These are phyloP conservation scores for Eulemur rubriventer DNA, from an alignment of 2,797 vertebrate genomes.

Conservation along the genomic window DNA sequence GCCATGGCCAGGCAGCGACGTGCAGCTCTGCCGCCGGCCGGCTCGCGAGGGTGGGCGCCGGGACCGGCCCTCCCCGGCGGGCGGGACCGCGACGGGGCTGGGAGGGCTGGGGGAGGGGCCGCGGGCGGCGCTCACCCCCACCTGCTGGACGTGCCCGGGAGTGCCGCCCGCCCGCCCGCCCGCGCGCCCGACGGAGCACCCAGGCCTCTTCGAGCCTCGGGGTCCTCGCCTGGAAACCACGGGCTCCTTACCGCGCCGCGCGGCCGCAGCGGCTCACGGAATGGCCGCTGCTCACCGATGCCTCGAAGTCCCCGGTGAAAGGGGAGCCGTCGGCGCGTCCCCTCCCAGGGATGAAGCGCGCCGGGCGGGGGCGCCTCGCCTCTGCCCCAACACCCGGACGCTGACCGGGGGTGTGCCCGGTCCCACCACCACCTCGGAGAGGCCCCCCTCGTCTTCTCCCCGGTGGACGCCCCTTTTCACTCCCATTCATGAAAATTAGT, in stretches of 20 bases:
- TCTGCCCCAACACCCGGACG: neutral
- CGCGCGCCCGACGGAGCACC: neutral
- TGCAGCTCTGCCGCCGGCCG: neutral
- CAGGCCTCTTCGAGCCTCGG: rapidly evolving
- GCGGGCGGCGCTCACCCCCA: conserved; percentile 72
- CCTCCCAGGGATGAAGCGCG: neutral
- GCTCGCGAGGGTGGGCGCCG: neutral
- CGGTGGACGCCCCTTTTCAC: neutral
- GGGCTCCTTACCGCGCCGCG: rapidly evolving
- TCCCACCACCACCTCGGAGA: neutral
- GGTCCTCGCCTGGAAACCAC: neutral
- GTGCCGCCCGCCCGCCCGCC: conserved; percentile 20
- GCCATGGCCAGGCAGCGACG: conserved; percentile 59
- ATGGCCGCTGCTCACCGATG: no score
- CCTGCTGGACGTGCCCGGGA: conserved; percentile 84
- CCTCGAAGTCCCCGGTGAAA: no score
- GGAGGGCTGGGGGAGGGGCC: neutral
- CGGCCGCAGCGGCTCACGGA: rapidly evolving
- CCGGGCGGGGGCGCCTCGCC: neutral
- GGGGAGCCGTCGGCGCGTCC: neutral
- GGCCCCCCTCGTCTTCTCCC: neutral
- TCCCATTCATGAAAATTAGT: neutral
- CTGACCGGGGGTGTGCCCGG: neutral
- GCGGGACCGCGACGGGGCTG: neutral
- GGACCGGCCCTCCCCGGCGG: neutral